Evolutionary conservation across 2,113 vertebrate species (phyloP).

Genomic region (Scolopax mira): DNA sequence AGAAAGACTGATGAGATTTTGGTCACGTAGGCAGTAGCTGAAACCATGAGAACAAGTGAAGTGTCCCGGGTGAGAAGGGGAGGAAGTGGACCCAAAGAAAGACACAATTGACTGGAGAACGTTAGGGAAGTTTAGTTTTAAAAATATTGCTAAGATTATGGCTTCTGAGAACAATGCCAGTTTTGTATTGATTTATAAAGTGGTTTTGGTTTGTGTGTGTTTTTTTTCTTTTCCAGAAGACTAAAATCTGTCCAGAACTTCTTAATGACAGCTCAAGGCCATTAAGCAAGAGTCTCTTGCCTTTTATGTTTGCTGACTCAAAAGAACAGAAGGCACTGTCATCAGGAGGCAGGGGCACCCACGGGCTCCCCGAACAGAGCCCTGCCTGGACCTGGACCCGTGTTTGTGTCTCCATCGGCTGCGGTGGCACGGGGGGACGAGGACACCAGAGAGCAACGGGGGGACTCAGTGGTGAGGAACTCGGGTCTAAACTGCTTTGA

Average conservation of each 20-base stretch:
- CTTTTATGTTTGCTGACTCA: not conserved
- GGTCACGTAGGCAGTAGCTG: not conserved
- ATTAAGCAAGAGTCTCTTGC: not conserved
- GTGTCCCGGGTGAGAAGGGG: not conserved
- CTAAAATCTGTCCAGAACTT: not conserved
- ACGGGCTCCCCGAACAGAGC: not conserved
- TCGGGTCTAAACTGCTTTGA: not conserved
- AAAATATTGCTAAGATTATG: not conserved
- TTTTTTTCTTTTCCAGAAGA: not conserved
- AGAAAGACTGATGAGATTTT: not conserved
- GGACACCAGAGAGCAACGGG: not conserved
- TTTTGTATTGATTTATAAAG: constrained; percentile 8
- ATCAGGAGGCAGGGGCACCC: not conserved
- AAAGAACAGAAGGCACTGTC: not conserved
- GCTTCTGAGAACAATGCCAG: not conserved
- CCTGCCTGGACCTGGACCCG: not conserved
- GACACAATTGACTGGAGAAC: not conserved
- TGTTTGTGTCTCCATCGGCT: not conserved
- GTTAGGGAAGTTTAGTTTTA: not conserved
- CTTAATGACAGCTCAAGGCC: not conserved
- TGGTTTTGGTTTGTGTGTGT: not conserved
- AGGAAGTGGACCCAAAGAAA: not conserved
- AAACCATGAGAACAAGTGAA: not conserved
- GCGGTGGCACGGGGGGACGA: fast-evolving
- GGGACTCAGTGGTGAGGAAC: not conserved